Percentiles rank a stretch among this genome's conserved stretches.
phyloP scores from a whole-genome alignment of 2,797 vertebrate species.

The Neosilurus hyrtlii region DNA sequence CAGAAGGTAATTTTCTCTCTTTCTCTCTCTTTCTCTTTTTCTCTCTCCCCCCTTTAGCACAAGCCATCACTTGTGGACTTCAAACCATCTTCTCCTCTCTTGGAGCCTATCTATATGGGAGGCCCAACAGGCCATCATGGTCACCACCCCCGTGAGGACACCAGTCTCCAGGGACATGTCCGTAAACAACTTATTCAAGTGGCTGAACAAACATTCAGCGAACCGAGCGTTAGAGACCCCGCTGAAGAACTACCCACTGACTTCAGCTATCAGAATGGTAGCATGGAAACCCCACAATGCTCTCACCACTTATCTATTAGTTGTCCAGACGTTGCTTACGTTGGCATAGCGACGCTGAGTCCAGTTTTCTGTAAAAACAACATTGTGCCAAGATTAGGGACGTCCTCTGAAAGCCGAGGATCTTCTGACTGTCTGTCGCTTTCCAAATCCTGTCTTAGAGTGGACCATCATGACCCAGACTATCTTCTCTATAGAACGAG shows the following conservation, averaged over 20 bases:
- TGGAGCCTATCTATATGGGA: conserved; percentile 13
- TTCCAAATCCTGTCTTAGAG: neutral
- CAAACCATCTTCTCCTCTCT: neutral
- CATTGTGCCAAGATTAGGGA: neutral
- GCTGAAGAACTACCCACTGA: neutral
- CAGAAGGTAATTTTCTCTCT: neutral
- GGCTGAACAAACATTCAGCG: neutral
- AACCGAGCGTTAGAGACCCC: neutral
- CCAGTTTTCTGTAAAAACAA: neutral
- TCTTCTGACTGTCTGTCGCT: neutral
- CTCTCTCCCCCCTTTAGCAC: conserved; percentile 23
- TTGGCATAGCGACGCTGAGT: neutral
- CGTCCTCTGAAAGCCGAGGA: neutral
- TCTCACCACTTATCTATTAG: neutral
- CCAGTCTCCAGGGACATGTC: neutral
- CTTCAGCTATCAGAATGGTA: neutral
- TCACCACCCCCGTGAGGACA: neutral
- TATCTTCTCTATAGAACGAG: neutral
- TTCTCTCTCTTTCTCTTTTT: neutral
- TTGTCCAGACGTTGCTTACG: neutral
- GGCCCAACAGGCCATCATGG: neutral
- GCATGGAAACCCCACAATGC: neutral
- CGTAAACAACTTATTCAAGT: neutral
- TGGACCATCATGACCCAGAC: neutral
- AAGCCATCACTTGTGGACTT: neutral